Conservation (phyloP, 2,888 invertebrate genomes). For the Pemphredon lugubris region DNA sequence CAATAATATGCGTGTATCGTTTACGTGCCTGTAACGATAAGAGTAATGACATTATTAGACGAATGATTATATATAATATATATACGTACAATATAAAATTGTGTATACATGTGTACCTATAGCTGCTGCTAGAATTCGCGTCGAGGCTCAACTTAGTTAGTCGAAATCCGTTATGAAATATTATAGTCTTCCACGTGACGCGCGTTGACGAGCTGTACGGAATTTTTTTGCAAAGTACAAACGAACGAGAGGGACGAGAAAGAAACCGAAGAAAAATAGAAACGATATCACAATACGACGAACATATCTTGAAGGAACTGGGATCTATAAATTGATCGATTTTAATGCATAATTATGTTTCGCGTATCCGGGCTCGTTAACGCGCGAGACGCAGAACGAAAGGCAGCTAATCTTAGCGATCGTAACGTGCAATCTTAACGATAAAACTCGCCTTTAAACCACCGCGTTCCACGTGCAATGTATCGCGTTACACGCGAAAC, state of each 20-base stretch:
- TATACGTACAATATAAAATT: conserved; percentile 19
- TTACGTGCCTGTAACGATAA: not conserved
- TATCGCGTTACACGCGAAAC: not conserved
- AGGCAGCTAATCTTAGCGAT: too few relatives aligned
- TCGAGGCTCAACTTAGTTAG: conserved; percentile 79
- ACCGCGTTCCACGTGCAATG: not conserved
- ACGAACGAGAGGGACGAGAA: too few relatives aligned
- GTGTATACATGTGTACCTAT: conserved; percentile 38
- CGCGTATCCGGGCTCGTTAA: too few relatives aligned
- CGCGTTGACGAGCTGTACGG: conserved; percentile 27
- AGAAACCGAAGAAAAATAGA: too few relatives aligned
- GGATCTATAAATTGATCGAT: too few relatives aligned
- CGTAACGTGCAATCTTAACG: conserved; percentile 7
- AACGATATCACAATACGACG: too few relatives aligned
- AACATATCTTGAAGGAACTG: too few relatives aligned
- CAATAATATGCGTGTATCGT: not conserved
- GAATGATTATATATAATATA: conserved; percentile 14
- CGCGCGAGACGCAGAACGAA: too few relatives aligned
- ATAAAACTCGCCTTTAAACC: conserved; percentile 17
- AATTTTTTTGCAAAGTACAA: too few relatives aligned
- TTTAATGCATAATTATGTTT: too few relatives aligned
- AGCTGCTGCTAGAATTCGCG: conserved; percentile 69
- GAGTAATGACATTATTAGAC: not conserved
- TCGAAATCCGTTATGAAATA: conserved; percentile 35
- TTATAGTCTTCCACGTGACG: conserved; percentile 1